Evolutionary conservation across 2,113 vertebrate species (phyloP).

Genomic region (Azemiops feae): DNA sequence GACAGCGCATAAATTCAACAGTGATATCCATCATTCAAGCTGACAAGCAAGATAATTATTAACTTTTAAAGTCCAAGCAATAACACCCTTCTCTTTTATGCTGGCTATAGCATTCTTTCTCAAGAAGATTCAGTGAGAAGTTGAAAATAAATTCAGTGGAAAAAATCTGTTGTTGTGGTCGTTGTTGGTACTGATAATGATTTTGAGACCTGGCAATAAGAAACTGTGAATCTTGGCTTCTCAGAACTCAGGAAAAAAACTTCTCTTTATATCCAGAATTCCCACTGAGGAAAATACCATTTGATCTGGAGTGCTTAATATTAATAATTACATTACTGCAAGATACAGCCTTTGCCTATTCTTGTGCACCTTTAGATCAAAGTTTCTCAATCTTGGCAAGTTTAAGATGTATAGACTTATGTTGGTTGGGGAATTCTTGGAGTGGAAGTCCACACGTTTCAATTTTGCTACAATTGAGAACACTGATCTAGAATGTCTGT

Average conservation of each 20-base stretch:
- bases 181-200: background rate
- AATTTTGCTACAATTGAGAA: background rate
- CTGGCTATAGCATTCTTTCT: background rate
- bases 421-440: background rate
- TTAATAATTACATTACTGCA: conserved; percentile 17
- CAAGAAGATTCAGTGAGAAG: background rate
- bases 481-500: background rate
- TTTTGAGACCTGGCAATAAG: background rate
- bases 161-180: background rate
- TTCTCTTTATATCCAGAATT: background rate
- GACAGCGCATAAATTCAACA: background rate
- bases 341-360: background rate
- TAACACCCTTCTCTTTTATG: background rate
- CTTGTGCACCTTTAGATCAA: background rate
- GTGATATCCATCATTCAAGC: conserved; percentile 9
- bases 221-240: background rate
- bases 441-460: background rate
- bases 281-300: background rate
- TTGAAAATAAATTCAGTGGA: background rate
- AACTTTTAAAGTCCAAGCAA: conserved; percentile 6
- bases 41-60: conserved; percentile 22
- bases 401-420: background rate
- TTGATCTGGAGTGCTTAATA: background rate
- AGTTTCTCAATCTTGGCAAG: background rate
- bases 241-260: background rate